Conservation (phyloP, 2,797 vertebrate genomes). For the Gallinago nigripennis region DNA sequence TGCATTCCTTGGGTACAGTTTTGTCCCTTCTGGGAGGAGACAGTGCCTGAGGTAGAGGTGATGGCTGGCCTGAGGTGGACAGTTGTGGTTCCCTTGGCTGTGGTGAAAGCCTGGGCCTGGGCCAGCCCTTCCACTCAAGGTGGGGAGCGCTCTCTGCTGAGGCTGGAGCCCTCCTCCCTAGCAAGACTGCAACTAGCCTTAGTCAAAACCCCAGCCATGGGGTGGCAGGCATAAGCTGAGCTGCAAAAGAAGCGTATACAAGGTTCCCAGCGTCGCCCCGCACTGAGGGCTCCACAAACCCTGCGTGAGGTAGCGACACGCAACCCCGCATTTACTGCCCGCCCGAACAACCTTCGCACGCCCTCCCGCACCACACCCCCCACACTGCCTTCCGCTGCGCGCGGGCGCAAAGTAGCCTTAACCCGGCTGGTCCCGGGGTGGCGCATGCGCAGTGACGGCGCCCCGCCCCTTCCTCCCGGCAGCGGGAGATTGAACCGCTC, state of each 20-base stretch:
- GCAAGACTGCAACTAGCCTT: fast-evolving
- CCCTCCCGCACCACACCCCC: not conserved
- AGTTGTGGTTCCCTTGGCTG: fast-evolving
- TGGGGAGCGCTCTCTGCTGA: fast-evolving
- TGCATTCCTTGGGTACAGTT: fast-evolving
- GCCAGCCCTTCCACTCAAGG: fast-evolving
- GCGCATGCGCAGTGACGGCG: not conserved
- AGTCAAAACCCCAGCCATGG: fast-evolving
- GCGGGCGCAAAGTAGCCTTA: not conserved
- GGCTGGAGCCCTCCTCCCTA: fast-evolving
- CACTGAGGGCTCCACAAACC: fast-evolving
- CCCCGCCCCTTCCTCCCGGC: not conserved
- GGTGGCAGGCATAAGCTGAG: fast-evolving
- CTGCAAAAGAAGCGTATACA: fast-evolving
- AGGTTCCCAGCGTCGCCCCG: fast-evolving
- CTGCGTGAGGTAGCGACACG: fast-evolving
- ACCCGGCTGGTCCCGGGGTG: fast-evolving
- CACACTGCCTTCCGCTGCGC: fast-evolving
- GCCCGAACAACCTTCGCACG: fast-evolving
- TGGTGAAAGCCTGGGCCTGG: fast-evolving
- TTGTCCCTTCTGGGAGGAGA: not conserved
- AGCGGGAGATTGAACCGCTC: not conserved
- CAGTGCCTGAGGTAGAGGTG: fast-evolving
- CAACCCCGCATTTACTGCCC: fast-evolving
- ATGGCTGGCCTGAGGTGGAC: not conserved